Conservation (phyloP, 1,140 invertebrate species). For the Cydia fagiglandana region DNA sequence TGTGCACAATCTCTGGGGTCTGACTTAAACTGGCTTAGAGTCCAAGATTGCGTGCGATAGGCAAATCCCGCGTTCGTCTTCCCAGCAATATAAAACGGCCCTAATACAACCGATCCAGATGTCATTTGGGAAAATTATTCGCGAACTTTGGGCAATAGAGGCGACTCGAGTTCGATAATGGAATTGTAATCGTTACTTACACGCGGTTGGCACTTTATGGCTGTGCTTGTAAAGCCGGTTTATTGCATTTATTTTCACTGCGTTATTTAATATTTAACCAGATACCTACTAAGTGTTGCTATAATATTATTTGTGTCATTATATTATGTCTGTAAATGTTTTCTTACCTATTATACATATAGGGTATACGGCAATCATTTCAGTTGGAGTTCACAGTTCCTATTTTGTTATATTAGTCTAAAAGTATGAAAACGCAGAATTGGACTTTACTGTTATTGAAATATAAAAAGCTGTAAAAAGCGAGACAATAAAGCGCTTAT, state of each 20-base stretch:
- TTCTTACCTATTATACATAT: too few species aligned
- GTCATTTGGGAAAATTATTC: conserved; percentile 30
- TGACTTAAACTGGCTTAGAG: conserved; percentile 60
- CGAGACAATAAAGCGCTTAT: background rate
- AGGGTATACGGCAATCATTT: background rate
- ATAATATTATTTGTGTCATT: too few species aligned
- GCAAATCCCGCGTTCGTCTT: conserved; percentile 55
- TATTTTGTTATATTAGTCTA: conserved; percentile 3
- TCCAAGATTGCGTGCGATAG: conserved; percentile 59
- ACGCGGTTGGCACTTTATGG: conserved; percentile 18
- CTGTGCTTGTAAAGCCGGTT: background rate
- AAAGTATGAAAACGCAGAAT: background rate
- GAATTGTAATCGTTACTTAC: conserved; percentile 30
- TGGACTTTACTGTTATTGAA: background rate
- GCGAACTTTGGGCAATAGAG: conserved; percentile 13
- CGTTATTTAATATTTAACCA: background rate
- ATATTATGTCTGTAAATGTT: too few species aligned
- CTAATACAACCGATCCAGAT: conserved; percentile 39
- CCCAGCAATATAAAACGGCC: conserved; percentile 45
- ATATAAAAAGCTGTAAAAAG: background rate
- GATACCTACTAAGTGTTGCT: too few species aligned
- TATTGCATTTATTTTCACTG: background rate
- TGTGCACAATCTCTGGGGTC: conserved; percentile 48
- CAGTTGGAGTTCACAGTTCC: background rate
- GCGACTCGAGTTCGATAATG: conserved; percentile 25